Evolutionary conservation across 2,888 invertebrate genomes (phyloP).

Genomic region (Helleia helle): DNA sequence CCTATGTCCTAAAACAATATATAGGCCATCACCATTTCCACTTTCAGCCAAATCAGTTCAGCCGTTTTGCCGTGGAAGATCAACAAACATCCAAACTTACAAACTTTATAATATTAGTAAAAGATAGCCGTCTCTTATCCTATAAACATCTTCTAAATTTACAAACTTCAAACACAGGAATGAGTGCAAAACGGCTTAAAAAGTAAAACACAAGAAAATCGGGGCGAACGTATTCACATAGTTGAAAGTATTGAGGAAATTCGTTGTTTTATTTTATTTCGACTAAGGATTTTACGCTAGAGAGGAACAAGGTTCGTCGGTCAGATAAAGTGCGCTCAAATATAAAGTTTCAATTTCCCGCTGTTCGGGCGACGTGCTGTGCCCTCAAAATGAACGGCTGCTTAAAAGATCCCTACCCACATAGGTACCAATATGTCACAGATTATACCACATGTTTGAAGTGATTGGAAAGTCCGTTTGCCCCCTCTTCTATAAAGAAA

Average conservation of each 20-base stretch:
- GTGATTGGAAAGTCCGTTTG: not conserved
- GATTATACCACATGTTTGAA: not conserved
- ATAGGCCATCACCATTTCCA: too few relatives aligned
- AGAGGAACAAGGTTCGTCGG: constrained; percentile 45
- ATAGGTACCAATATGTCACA: constrained; percentile 43
- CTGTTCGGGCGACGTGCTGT: constrained; percentile 38
- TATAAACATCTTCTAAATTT: too few relatives aligned
- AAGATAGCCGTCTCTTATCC: too few relatives aligned
- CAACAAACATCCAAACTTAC: too few relatives aligned
- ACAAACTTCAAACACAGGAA: constrained; percentile 8
- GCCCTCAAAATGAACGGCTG: constrained; percentile 28
- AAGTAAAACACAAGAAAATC: constrained; percentile 35
- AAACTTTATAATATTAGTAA: too few relatives aligned
- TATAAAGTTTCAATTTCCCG: constrained; percentile 69
- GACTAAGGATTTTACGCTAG: constrained; percentile 47
- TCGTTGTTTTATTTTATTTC: constrained; percentile 55
- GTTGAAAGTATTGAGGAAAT: constrained; percentile 42
- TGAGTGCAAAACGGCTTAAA: constrained; percentile 8
- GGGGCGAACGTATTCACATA: constrained; percentile 34
- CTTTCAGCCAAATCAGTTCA: too few relatives aligned
- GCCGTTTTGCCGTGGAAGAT: too few relatives aligned
- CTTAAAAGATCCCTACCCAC: constrained; percentile 27
- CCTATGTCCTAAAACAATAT: too few relatives aligned
- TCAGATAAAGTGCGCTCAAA: constrained; percentile 64
- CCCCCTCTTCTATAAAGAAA: too few relatives aligned